Evolutionary conservation across 1,140 invertebrate genomes (phyloP).

Genomic region (Fopius arisanus): DNA sequence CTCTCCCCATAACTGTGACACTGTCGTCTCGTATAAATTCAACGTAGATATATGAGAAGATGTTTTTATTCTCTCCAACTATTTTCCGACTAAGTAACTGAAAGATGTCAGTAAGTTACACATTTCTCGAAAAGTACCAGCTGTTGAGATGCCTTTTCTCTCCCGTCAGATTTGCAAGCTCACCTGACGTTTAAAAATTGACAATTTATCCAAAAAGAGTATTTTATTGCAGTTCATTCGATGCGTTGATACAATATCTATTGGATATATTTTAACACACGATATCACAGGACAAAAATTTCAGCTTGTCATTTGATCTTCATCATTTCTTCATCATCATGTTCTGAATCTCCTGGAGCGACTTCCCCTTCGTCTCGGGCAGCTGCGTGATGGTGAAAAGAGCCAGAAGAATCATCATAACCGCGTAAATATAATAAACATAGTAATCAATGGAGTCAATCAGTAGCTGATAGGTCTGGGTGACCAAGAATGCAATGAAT

Average conservation of each 20-base stretch:
- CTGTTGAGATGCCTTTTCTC: not conserved
- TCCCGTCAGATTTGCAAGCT: too few species aligned
- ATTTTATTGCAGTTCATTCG: too few species aligned
- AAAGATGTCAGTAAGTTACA: not conserved
- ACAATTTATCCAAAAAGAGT: too few species aligned
- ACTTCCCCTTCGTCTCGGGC: slow-evolving; percentile 47
- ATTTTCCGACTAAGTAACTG: not conserved
- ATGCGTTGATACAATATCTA: too few species aligned
- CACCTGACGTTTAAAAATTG: too few species aligned
- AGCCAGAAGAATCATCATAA: slow-evolving; percentile 36
- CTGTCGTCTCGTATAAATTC: not conserved
- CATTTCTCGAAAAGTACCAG: not conserved
- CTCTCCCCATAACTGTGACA: not conserved
- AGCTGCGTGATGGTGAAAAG: slow-evolving; percentile 32
- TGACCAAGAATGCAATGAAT: slow-evolving; percentile 77
- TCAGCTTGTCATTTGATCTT: not conserved
- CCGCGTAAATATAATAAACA: slow-evolving; percentile 78
- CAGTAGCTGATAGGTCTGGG: slow-evolving; percentile 76
- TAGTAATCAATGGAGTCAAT: slow-evolving; percentile 71
- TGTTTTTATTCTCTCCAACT: not conserved
- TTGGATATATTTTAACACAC: not conserved
- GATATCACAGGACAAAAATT: not conserved
- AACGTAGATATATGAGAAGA: not conserved
- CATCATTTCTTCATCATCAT: slow-evolving; percentile 16
- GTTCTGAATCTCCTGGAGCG: slow-evolving; percentile 44